These are phyloP conservation scores for Nipponacmea schrenckii DNA, from an alignment of 2,888 invertebrate species.

Conservation along the genomic window DNA sequence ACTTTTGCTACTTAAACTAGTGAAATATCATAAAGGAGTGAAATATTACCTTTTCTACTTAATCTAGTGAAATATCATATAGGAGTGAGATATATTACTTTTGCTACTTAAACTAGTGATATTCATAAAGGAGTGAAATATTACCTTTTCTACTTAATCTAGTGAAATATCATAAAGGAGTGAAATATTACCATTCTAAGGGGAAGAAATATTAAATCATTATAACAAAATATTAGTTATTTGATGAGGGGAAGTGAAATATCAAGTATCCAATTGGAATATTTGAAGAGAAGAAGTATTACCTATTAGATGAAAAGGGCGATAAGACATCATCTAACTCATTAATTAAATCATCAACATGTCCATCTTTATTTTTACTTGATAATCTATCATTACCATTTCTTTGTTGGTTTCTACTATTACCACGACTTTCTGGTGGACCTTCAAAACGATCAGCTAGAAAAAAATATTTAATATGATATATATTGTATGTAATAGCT, in stretches of 20 bases:
- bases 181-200: no score
- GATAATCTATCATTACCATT: background rate
- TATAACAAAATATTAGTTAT: no score
- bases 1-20: no score
- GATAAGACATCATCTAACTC: background rate
- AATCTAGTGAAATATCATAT: no score
- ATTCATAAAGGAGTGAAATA: background rate
- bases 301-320: background rate
- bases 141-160: background rate
- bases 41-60: no score
- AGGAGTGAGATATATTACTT: no score
- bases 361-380: background rate
- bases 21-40: no score
- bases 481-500: no score
- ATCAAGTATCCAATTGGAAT: no score
- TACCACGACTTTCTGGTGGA: conserved; percentile 35
- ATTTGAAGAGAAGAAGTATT: background rate
- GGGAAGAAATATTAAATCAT: no score
- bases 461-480: background rate
- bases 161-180: background rate
- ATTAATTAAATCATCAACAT: background rate
- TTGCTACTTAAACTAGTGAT: no score
- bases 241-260: no score
- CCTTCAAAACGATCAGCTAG: conserved; percentile 37
- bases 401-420: background rate